A percentile compares a stretch with the other conserved stretches of the same genome.
These are phyloP conservation scores for Dendrolimus punctatus DNA, from an alignment of 1,140 invertebrate genomes.

Conservation along the genomic window DNA sequence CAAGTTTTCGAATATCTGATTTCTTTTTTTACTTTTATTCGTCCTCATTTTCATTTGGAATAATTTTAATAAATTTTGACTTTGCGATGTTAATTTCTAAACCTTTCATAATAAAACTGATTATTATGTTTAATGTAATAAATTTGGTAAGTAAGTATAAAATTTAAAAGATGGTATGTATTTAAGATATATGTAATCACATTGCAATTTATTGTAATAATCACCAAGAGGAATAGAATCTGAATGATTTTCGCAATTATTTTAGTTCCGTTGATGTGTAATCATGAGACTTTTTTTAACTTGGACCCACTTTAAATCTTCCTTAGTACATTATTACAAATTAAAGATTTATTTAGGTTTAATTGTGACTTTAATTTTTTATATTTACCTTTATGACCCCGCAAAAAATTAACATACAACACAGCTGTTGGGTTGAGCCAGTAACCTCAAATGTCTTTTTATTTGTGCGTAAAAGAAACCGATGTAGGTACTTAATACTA, in stretches of 20 bases:
- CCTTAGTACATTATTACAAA: constrained; percentile 41
- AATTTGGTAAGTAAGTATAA: constrained; percentile 5
- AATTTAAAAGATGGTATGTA: background rate
- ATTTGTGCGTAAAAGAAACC: too few species aligned
- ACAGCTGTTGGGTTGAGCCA: too few species aligned
- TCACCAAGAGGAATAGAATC: constrained; percentile 50
- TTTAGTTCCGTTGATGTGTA: constrained; percentile 26
- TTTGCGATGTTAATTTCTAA: constrained; percentile 29
- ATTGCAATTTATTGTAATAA: constrained; percentile 5
- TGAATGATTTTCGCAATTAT: constrained; percentile 38
- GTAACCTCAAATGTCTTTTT: too few species aligned
- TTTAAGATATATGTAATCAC: too few species aligned
- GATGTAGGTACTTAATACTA: too few species aligned
- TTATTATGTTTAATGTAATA: constrained; percentile 25
- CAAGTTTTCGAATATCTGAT: too few species aligned
- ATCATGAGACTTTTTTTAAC: constrained; percentile 47
- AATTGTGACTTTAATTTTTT: constrained; percentile 30
- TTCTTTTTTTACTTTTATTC: too few species aligned
- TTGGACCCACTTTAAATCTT: constrained; percentile 42
- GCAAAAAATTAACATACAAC: too few species aligned
- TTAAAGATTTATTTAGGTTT: constrained; percentile 60
- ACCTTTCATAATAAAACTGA: constrained; percentile 8
- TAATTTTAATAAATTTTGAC: constrained; percentile 17
- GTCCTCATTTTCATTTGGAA: too few species aligned
- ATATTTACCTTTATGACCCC: background rate